These are phyloP conservation scores for Chelonia mydas DNA, from an alignment of 2,797 vertebrate genomes.

Conservation along the genomic window DNA sequence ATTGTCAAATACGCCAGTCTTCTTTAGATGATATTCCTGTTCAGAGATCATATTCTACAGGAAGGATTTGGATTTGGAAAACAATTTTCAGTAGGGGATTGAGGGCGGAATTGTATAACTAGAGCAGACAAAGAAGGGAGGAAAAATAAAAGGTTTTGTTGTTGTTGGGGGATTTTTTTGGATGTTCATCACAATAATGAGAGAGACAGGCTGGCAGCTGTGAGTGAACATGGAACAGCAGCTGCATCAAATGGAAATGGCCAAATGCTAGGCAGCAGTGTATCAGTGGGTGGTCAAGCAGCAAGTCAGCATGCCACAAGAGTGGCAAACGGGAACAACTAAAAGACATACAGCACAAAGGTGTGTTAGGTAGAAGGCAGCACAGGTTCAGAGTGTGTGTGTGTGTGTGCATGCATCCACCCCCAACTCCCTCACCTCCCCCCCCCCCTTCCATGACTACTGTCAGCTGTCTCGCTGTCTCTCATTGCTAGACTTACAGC, in stretches of 20 bases:
- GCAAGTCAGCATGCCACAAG: neutral
- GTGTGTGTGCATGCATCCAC: neutral
- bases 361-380: neutral
- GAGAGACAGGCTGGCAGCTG: neutral
- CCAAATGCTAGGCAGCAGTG: neutral
- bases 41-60: constrained; percentile 1
- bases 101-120: neutral
- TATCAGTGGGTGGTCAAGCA: neutral
- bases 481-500: neutral
- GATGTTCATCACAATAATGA: neutral
- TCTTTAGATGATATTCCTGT: constrained; percentile 26
- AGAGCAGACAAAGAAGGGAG: neutral
- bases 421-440: too few species aligned
- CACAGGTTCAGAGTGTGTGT: neutral
- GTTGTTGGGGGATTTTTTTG: fast-evolving
- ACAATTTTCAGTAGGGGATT: neutral
- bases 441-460: neutral
- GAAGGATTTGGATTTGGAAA: neutral
- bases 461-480: neutral
- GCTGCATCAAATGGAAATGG: neutral
- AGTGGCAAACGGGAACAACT: neutral
- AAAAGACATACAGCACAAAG: neutral
- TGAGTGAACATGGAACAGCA: neutral
- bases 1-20: constrained; percentile 8
- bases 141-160: neutral